Evolutionary conservation across 2,888 invertebrate species (phyloP).

Genomic region (Epinotia nisella): DNA sequence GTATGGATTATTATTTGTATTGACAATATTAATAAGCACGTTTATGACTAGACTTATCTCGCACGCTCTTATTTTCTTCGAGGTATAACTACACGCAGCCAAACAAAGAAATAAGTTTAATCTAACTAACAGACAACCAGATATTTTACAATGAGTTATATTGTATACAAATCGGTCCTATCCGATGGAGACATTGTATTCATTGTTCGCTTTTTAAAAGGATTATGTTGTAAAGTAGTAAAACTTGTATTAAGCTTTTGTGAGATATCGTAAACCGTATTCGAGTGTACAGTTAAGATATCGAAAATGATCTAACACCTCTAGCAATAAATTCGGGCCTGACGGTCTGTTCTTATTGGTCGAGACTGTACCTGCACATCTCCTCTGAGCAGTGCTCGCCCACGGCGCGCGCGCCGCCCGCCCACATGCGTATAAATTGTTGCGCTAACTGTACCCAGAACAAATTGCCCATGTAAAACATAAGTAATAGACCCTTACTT

Average conservation of each 20-base stretch:
- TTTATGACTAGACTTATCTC: conserved; percentile 3
- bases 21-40: background rate
- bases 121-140: conserved; percentile 13
- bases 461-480: conserved; percentile 70
- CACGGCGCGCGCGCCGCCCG: conserved; percentile 71
- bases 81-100: background rate
- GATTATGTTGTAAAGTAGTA: conserved; percentile 63
- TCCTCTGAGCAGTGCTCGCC: conserved; percentile 76
- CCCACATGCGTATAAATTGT: conserved; percentile 76
- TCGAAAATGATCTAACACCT: conserved; percentile 31
- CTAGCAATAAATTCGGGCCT: background rate
- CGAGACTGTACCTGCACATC: conserved; percentile 58
- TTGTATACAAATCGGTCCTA: conserved; percentile 49
- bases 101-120: conserved; percentile 24
- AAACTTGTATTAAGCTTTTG: conserved; percentile 69
- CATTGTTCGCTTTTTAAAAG: conserved; percentile 58
- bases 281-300: conserved; percentile 56
- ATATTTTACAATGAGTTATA: conserved; percentile 8
- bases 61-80: background rate
- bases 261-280: conserved; percentile 68
- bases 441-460: conserved; percentile 74
- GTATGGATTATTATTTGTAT: too few relatives aligned
- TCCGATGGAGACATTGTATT: conserved; percentile 28
- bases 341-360: background rate
- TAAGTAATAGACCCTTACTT: conserved; percentile 63